phyloP scores from a whole-genome alignment of 2,113 vertebrate species.

The Camelus dromedarius region DNA sequence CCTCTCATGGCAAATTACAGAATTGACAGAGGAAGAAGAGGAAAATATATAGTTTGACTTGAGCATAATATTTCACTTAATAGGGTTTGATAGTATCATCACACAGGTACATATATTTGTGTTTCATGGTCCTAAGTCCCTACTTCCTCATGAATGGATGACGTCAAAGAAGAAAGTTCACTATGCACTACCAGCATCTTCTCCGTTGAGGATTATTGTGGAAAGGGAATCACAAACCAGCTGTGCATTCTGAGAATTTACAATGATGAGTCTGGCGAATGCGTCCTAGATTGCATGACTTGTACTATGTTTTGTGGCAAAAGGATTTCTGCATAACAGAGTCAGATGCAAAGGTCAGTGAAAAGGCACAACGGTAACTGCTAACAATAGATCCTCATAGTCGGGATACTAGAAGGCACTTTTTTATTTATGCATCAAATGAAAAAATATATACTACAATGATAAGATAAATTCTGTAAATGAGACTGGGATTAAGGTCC shows the following conservation, averaged over 20 bases:
- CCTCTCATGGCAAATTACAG: not conserved
- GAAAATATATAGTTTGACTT: not conserved
- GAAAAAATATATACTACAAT: not conserved
- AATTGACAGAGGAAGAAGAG: not conserved
- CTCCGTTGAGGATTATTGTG: not conserved
- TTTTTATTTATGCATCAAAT: not conserved
- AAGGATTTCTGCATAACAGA: constrained; percentile 1
- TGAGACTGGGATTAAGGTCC: not conserved
- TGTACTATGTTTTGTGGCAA: not conserved
- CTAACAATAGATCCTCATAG: not conserved
- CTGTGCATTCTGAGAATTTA: not conserved
- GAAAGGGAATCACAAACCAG: not conserved
- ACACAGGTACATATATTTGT: not conserved
- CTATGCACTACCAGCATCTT: not conserved
- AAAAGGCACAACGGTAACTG: not conserved
- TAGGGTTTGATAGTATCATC: not conserved
- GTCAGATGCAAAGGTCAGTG: not conserved
- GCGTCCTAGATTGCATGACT: not conserved
- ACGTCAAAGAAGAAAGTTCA: not conserved
- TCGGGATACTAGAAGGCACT: not conserved
- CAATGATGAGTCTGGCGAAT: not conserved
- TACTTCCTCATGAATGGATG: not conserved
- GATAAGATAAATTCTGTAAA: not conserved
- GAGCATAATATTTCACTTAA: not conserved
- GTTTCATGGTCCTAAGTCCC: not conserved